Evolutionary conservation across 2,888 invertebrate species (phyloP).

Genomic region (Lithosia quadra): DNA sequence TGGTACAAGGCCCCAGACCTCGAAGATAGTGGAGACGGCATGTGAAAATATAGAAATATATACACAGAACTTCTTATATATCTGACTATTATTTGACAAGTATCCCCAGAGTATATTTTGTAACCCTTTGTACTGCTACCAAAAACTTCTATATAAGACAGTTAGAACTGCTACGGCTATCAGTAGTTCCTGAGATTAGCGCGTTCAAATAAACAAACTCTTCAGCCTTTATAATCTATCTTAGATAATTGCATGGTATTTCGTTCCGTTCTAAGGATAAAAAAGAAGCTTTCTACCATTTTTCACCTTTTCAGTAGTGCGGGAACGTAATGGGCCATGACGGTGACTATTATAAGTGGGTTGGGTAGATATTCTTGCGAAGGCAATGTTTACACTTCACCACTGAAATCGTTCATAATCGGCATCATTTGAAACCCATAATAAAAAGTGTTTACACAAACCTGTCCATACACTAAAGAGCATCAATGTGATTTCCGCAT

Average conservation of each 20-base stretch:
- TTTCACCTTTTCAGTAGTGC: not conserved
- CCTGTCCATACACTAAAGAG: constrained; percentile 21
- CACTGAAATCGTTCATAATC: constrained; percentile 12
- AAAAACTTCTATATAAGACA: no score
- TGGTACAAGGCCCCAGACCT: not conserved
- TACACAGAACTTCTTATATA: no score
- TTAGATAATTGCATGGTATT: no score
- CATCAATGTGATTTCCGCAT: constrained; percentile 19
- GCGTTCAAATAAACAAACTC: no score
- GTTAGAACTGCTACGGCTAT: no score
- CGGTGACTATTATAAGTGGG: constrained; percentile 3
- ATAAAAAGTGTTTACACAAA: constrained; percentile 33
- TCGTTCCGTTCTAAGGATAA: not conserved
- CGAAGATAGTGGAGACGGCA: not conserved
- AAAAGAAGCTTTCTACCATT: not conserved
- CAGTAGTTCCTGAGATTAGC: no score
- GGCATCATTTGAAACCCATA: constrained; percentile 24
- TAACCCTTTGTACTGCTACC: no score
- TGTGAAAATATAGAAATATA: no score
- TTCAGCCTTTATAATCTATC: no score
- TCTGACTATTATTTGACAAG: no score
- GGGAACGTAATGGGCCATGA: not conserved
- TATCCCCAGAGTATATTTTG: no score
- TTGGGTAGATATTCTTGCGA: constrained; percentile 11
- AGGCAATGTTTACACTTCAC: constrained; percentile 21